Percentiles rank a stretch among this genome's conserved stretches.
Evolutionary conservation across 2,888 invertebrate species (phyloP).

Genomic region (Dione vanillae): DNA sequence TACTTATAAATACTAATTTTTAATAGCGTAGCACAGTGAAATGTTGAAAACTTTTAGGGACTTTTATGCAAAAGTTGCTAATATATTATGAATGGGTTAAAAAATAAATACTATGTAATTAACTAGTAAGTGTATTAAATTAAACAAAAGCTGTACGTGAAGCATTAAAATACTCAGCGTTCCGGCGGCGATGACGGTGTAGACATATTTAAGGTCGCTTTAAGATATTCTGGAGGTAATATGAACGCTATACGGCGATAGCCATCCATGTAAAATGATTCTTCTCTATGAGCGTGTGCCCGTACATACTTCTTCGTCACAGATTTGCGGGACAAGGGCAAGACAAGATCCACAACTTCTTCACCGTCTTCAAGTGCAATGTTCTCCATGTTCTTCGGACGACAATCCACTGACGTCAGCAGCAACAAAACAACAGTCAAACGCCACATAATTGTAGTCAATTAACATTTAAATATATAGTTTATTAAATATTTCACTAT

Average conservation of each 20-base stretch:
- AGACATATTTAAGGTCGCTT: constrained; percentile 11
- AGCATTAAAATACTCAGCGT: background rate
- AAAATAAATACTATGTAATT: background rate
- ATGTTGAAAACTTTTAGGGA: too few species aligned
- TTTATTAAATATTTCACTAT: background rate
- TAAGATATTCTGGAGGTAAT: constrained; percentile 12
- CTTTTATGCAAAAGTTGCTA: too few species aligned
- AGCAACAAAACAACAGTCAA: constrained; percentile 25
- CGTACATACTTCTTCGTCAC: constrained; percentile 3
- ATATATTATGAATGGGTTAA: background rate
- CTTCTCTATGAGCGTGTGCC: background rate
- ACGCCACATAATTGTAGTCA: constrained; percentile 18
- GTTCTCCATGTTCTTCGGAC: background rate
- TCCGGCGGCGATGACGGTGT: constrained; percentile 10
- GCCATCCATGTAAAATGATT: background rate
- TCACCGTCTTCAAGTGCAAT: background rate
- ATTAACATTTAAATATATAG: background rate
- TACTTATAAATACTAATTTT: too few species aligned
- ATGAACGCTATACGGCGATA: background rate
- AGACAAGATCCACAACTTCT: constrained; percentile 1
- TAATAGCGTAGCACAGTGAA: too few species aligned
- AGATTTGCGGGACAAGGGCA: background rate
- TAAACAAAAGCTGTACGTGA: background rate
- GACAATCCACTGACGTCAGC: background rate
- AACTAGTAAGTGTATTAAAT: constrained; percentile 1